Conservation (phyloP, 2,888 invertebrate species). For the Diloba caeruleocephala region DNA sequence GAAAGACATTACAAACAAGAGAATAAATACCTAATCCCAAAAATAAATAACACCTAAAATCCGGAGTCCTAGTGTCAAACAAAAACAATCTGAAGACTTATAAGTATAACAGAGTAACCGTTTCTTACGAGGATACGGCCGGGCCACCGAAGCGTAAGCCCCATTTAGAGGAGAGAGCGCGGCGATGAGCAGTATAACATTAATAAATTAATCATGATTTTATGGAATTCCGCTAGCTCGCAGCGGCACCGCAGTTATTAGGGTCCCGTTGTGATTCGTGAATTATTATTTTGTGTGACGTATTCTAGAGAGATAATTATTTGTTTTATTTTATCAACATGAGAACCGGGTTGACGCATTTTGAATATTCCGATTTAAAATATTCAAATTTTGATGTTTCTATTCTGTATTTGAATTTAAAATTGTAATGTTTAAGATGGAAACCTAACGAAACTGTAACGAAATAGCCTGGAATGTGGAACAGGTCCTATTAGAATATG, state of each 20-base stretch:
- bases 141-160: slow-evolving; percentile 78
- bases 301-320: slow-evolving; percentile 5
- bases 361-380: too few relatives aligned
- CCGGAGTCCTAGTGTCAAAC: slow-evolving; percentile 1
- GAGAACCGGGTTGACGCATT: too few relatives aligned
- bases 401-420: too few relatives aligned
- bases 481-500: too few relatives aligned
- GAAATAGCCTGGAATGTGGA: not conserved
- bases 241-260: slow-evolving; percentile 65
- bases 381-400: too few relatives aligned
- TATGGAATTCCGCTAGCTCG: slow-evolving; percentile 84
- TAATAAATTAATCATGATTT: slow-evolving; percentile 88
- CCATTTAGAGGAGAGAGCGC: slow-evolving; percentile 84
- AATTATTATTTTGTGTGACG: slow-evolving; percentile 2
- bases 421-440: not conserved
- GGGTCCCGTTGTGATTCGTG: slow-evolving; percentile 42
- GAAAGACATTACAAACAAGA: too few relatives aligned
- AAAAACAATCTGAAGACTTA: slow-evolving; percentile 16
- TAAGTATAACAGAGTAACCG: slow-evolving; percentile 29
- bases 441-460: too few relatives aligned
- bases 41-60: too few relatives aligned
- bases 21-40: too few relatives aligned
- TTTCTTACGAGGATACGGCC: slow-evolving; percentile 68
- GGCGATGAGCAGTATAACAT: slow-evolving; percentile 80
- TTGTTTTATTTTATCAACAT: not conserved